Evolutionary conservation across 2,797 vertebrate species (phyloP).

Genomic region (Anguilla megastoma): DNA sequence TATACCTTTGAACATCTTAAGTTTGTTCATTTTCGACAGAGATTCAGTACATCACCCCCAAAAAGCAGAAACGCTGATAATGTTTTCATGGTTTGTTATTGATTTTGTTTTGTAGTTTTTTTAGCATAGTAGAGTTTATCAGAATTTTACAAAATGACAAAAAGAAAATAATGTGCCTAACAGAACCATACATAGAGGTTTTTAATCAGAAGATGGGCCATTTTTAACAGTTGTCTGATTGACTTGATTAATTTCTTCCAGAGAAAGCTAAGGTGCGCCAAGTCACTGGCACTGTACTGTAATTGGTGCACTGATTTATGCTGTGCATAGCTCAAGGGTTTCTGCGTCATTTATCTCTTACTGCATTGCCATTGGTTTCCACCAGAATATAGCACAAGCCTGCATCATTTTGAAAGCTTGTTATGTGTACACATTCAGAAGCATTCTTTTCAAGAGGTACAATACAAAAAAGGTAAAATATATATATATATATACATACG

Average conservation of each 20-base stretch:
- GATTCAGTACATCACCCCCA: not conserved
- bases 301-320: conserved; percentile 43
- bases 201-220: not conserved
- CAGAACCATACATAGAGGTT: conserved; percentile 59
- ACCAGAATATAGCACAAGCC: conserved; percentile 76
- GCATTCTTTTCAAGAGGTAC: conserved; percentile 55
- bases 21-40: not conserved
- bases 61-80: not conserved
- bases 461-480: conserved; percentile 50
- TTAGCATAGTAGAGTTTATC: conserved; percentile 24
- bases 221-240: conserved; percentile 53
- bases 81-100: not conserved
- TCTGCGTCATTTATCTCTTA: conserved; percentile 57
- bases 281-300: conserved; percentile 53
- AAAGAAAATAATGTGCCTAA: conserved; percentile 65
- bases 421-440: conserved; percentile 39
- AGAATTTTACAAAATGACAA: conserved; percentile 32
- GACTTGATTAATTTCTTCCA: conserved; percentile 30
- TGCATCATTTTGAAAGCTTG: conserved; percentile 54
- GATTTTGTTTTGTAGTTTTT: not conserved
- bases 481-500: conserved; percentile 57
- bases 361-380: conserved; percentile 60
- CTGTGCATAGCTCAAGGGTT: conserved; percentile 63
- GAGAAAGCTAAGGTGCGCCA: conserved; percentile 66
- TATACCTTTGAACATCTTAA: conserved; percentile 46